phyloP scores from a whole-genome alignment of 2,113 vertebrate genomes.

The zebrafish (Danio rerio) region DNA sequence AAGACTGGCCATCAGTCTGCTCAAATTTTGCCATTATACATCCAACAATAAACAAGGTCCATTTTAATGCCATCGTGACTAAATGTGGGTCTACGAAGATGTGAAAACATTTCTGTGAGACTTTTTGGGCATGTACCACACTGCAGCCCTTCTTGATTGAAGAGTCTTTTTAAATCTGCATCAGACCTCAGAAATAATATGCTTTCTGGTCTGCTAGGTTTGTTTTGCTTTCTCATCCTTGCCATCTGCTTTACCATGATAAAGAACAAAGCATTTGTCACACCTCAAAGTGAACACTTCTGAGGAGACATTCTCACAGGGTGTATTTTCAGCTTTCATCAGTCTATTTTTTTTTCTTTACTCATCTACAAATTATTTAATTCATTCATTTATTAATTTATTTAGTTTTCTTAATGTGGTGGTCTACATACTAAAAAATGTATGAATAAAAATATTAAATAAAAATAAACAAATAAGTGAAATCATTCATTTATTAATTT shows the following conservation, averaged over 20 bases:
- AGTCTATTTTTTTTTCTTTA: neutral
- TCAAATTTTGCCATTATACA: neutral
- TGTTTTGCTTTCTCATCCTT: neutral
- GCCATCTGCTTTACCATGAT: constrained; percentile 10
- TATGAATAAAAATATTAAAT: too few species aligned
- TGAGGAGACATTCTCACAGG: neutral
- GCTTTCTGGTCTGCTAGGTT: constrained; percentile 1
- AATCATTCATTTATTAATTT: too few species aligned
- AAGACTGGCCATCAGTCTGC: too few species aligned
- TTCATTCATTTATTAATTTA: too few species aligned
- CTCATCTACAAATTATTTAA: too few species aligned
- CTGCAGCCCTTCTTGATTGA: neutral
- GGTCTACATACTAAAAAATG: too few species aligned
- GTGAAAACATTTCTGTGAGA: neutral
- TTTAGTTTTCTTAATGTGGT: too few species aligned
- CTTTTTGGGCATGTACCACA: neutral
- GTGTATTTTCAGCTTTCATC: neutral
- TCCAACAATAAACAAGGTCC: neutral
- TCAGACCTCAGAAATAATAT: neutral
- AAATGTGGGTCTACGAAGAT: neutral
- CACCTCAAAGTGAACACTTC: neutral
- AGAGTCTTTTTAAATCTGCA: neutral
- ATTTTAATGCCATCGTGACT: neutral
- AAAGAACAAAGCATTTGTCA: constrained; percentile 4
- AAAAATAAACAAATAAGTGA: too few species aligned